Evolutionary conservation across 2,797 vertebrate genomes (phyloP), one percentile per base, ranked within the genome.

Genomic region (Sebastes paucispinis): DNA sequence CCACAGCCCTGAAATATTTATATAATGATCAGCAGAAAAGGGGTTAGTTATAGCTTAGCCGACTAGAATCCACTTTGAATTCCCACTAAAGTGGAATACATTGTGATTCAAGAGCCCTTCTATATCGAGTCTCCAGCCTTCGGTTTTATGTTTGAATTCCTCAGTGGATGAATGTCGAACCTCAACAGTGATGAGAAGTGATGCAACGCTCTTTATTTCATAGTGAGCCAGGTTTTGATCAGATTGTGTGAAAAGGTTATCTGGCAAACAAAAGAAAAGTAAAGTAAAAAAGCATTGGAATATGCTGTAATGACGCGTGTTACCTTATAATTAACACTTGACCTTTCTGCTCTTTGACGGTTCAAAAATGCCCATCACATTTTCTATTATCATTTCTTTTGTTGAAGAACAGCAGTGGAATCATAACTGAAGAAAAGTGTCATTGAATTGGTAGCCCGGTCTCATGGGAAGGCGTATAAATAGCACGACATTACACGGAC

Each of bases 361-460:
- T 50, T 32, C 13, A 36, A 70, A 27, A 69, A 75, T 65, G 52
- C 52, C 25, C 5, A n/a, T 0, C 18, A 31, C 25, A 11, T 67
- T 54, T 80, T 55, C 64, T 5, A 4, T 75, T 63, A 12, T 62
- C 34, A 80, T 80, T 69, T 52, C 4, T 62, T 81, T 72, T n/a
- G 13, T 62, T 87, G 79, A 73, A 70, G 72, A 80, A 29, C 43
- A 29, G 76, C 10, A 57, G 34, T 47, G 73, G 43, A 77, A 29
- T 82, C 83, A 82, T 83, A 86, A 85, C 59, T 50, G 79, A 75
- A 74, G 78, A 67, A 79, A 89, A 83, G 60, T 70, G 32, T 71
- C 20, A 66, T 52, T 66, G 54, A 80, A 79, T 79, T 63, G 50
- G 71, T 20, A 52, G 18, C 47, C 1, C 18, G 18, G 3, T n/a